A percentile compares a stretch with the other conserved stretches of the same genome.
Conservation (phyloP, 2,113 vertebrate genomes). For the Actenoides hombroni region DNA sequence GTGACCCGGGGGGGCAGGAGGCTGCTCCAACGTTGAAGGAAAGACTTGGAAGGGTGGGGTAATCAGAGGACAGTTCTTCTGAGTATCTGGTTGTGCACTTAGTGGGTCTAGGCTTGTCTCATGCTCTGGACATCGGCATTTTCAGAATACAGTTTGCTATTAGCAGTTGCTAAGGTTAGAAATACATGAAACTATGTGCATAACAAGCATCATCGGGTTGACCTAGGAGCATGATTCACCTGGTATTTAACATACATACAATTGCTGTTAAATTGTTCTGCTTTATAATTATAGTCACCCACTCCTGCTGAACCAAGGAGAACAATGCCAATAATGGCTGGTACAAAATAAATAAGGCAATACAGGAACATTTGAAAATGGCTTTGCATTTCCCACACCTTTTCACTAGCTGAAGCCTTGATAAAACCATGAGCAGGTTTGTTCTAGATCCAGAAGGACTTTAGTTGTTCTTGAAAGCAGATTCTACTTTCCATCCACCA, state of each 20-base stretch:
- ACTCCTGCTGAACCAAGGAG: background rate
- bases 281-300: background rate
- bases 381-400: background rate
- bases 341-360: background rate
- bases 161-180: background rate
- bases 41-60: background rate
- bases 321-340: background rate
- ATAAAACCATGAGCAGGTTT: background rate
- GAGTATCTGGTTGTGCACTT: background rate
- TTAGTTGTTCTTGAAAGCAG: background rate
- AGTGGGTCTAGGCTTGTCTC: background rate
- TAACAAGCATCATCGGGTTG: background rate
- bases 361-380: background rate
- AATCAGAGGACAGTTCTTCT: background rate
- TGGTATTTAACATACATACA: background rate
- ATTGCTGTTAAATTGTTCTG: background rate
- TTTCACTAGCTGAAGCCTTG: background rate
- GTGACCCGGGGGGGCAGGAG: background rate
- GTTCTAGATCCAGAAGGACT: background rate
- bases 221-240: background rate
- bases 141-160: background rate
- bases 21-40: background rate
- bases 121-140: background rate
- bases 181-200: background rate
- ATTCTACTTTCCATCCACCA: background rate